phyloP scores from a whole-genome alignment of 2,113 vertebrate genomes.

The Petromus typicus region DNA sequence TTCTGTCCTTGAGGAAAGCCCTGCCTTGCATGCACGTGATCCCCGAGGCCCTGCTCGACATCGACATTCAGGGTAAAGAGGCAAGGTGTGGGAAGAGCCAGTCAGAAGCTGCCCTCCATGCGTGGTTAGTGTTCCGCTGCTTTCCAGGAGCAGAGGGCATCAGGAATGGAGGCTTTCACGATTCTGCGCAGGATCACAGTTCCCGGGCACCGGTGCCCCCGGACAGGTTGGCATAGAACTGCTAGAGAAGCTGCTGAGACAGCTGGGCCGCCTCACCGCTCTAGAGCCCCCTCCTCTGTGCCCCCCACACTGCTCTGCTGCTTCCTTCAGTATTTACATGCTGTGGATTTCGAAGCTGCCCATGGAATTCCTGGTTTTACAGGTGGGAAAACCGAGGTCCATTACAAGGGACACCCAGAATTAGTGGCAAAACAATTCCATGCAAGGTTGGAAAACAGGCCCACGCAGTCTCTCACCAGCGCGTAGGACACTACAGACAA shows the following conservation, averaged over 20 bases:
- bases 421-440: constrained; percentile 43
- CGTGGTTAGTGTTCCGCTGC: neutral
- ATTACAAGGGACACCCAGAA: neutral
- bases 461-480: constrained; percentile 4
- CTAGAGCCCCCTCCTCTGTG: neutral
- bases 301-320: neutral
- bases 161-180: neutral
- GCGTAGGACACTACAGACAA: neutral
- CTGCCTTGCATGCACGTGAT: neutral
- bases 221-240: neutral
- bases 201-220: neutral
- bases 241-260: neutral
- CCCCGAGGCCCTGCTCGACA: neutral
- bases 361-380: neutral
- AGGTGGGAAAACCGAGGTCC: neutral
- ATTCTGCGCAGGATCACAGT: neutral
- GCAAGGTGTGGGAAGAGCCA: neutral
- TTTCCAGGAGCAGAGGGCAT: neutral
- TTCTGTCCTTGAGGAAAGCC: neutral
- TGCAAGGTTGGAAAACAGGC: constrained; percentile 44
- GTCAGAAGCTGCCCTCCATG: neutral
- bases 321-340: neutral
- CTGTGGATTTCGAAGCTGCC: neutral
- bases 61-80: neutral
- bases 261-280: neutral